Evolutionary conservation across 1,140 invertebrate genomes (phyloP).

Genomic region (Hypothenemus hampei): DNA sequence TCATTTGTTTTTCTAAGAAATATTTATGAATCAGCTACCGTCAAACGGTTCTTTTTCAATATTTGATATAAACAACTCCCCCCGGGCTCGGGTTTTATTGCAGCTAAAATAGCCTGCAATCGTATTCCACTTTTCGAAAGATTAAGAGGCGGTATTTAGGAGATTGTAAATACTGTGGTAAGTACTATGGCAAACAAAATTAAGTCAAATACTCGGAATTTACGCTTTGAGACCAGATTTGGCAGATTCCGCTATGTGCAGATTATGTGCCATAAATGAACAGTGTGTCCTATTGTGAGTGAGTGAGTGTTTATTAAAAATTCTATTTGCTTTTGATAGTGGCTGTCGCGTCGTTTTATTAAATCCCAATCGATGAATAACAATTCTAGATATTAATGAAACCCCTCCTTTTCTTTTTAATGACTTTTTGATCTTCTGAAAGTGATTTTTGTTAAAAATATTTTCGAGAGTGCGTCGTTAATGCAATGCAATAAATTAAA

Average conservation of each 20-base stretch:
- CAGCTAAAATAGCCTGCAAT: not conserved
- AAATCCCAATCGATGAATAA: no score
- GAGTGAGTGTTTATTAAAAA: not conserved
- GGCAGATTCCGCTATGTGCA: conserved; percentile 13
- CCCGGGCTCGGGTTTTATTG: no score
- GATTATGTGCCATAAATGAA: conserved; percentile 17
- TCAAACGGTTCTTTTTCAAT: no score
- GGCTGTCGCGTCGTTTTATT: no score
- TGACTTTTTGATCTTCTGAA: no score
- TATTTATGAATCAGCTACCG: no score
- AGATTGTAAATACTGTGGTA: conserved; percentile 16
- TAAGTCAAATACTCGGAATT: conserved; percentile 19
- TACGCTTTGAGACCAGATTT: conserved; percentile 19
- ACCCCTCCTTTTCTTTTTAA: no score
- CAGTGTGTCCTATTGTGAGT: conserved; percentile 11
- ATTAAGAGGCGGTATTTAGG: conserved; percentile 8
- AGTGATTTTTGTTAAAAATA: no score
- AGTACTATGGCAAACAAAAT: conserved; percentile 15
- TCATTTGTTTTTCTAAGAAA: no score
- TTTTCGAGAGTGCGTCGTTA: conserved; percentile 6
- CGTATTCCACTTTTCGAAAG: conserved; percentile 7
- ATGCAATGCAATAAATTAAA: conserved; percentile 15
- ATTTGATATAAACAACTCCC: no score
- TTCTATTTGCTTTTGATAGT: no score
- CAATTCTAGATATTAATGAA: no score